Evolutionary conservation across 2,888 invertebrate genomes (phyloP).

Genomic region (Thalpophila matura): DNA sequence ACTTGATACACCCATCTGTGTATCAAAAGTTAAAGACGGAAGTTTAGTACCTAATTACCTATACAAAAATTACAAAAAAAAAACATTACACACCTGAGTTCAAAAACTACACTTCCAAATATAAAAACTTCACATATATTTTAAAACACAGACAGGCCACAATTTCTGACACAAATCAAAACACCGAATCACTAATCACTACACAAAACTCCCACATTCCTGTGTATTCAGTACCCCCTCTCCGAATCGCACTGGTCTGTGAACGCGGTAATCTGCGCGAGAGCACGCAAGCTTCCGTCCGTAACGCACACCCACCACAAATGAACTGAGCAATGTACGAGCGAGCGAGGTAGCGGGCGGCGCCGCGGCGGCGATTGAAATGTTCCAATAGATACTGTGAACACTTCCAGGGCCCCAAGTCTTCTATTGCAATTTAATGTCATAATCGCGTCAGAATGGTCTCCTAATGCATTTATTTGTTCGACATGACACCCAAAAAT

Average conservation of each 20-base stretch:
- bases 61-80: background rate
- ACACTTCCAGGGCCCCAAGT: too few species aligned
- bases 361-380: conserved; percentile 47
- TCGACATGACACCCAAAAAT: too few species aligned
- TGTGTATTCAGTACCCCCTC: conserved; percentile 50
- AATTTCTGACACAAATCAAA: conserved; percentile 56
- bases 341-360: conserved; percentile 61
- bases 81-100: conserved; percentile 27
- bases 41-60: conserved; percentile 2
- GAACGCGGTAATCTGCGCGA: conserved; percentile 75
- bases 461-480: too few species aligned
- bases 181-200: conserved; percentile 51
- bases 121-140: conserved; percentile 25
- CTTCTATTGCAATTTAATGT: too few species aligned
- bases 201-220: conserved; percentile 54
- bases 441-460: too few species aligned
- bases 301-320: conserved; percentile 70
- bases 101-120: background rate
- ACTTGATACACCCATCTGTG: background rate
- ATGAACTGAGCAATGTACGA: conserved; percentile 64
- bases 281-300: conserved; percentile 81
- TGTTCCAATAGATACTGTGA: conserved; percentile 21
- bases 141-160: conserved; percentile 25
- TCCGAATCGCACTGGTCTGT: conserved; percentile 65
- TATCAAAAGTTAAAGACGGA: background rate